Percentiles rank a stretch among this genome's conserved stretches.
phyloP scores from a whole-genome alignment of 2,888 invertebrate genomes.

The Campoletis raptor region DNA sequence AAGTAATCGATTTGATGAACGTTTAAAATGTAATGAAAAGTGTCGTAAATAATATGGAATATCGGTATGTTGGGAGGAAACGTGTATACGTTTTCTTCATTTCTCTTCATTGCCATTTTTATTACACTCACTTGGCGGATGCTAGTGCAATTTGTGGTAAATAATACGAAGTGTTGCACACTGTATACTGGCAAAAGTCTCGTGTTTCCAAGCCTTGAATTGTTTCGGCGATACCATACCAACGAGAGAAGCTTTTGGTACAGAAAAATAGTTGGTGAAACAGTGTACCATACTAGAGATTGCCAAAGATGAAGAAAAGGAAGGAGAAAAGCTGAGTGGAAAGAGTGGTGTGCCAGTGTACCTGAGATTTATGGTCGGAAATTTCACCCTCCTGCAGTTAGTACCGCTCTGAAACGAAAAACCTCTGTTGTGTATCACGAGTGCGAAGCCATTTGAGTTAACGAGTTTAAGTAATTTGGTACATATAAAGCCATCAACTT shows the following conservation, averaged over 20 bases:
- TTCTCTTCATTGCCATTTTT: slow-evolving; percentile 45
- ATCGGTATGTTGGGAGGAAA: background rate
- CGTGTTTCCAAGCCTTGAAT: slow-evolving; percentile 11
- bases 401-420: slow-evolving; percentile 2
- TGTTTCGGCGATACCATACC: slow-evolving; percentile 13
- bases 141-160: slow-evolving; percentile 58
- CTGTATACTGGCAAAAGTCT: slow-evolving; percentile 30
- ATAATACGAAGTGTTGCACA: slow-evolving; percentile 55
- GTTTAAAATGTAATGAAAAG: slow-evolving; percentile 17
- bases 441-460: slow-evolving; percentile 23
- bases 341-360: slow-evolving; percentile 22
- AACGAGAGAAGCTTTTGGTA: slow-evolving; percentile 10
- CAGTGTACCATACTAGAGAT: slow-evolving; percentile 3
- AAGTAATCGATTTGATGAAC: background rate
- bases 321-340: slow-evolving; percentile 31
- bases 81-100: slow-evolving; percentile 24
- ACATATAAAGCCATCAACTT: slow-evolving; percentile 21
- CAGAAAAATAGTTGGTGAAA: slow-evolving; percentile 12
- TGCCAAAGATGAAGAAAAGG: slow-evolving; percentile 41
- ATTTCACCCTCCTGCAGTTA: slow-evolving; percentile 35
- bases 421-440: slow-evolving; percentile 28
- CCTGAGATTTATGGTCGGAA: slow-evolving; percentile 51
- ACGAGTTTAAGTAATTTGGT: slow-evolving; percentile 24
- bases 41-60: background rate
- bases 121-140: slow-evolving; percentile 30